Percentiles rank a stretch among this genome's conserved stretches.
Evolutionary conservation across 1,140 invertebrate genomes (phyloP).

Genomic region (Papilio helenus): DNA sequence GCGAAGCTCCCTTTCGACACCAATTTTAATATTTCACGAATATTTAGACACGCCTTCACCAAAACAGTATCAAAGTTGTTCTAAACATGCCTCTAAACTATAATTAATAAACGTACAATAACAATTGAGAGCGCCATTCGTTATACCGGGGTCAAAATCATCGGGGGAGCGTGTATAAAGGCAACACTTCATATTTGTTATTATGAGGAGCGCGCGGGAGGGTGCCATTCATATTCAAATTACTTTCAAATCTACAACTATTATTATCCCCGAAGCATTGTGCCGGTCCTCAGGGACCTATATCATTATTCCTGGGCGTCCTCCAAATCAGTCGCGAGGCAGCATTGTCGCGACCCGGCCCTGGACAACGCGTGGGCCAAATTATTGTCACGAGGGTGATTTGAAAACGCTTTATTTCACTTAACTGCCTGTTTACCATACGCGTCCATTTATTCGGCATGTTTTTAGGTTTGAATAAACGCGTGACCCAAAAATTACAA

Average conservation of each 20-base stretch:
- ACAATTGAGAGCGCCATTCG: constrained; percentile 64
- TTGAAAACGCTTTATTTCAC: constrained; percentile 75
- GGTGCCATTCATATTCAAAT: constrained; percentile 82
- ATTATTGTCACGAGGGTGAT: constrained; percentile 75
- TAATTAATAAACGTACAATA: constrained; percentile 71
- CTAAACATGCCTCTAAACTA: constrained; percentile 43
- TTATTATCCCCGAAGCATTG: constrained; percentile 79
- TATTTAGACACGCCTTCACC: constrained; percentile 22
- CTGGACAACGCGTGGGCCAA: constrained; percentile 66
- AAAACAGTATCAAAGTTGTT: constrained; percentile 26
- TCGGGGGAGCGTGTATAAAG: constrained; percentile 68
- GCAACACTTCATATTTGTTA: constrained; percentile 81
- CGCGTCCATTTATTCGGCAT: constrained; percentile 58
- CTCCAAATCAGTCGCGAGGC: constrained; percentile 69
- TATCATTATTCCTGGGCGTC: constrained; percentile 75
- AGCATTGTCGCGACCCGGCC: constrained; percentile 58
- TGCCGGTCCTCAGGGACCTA: constrained; percentile 77
- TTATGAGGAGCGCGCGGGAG: constrained; percentile 76
- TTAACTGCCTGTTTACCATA: constrained; percentile 73
- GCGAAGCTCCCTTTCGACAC: neutral
- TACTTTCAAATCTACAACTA: constrained; percentile 82
- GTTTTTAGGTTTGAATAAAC: constrained; percentile 54
- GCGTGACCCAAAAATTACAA: constrained; percentile 54
- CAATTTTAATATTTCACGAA: constrained; percentile 29
- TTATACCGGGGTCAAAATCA: constrained; percentile 77